Conservation (phyloP, 2,797 vertebrate genomes). For the Gymnocypris eckloni region DNA sequence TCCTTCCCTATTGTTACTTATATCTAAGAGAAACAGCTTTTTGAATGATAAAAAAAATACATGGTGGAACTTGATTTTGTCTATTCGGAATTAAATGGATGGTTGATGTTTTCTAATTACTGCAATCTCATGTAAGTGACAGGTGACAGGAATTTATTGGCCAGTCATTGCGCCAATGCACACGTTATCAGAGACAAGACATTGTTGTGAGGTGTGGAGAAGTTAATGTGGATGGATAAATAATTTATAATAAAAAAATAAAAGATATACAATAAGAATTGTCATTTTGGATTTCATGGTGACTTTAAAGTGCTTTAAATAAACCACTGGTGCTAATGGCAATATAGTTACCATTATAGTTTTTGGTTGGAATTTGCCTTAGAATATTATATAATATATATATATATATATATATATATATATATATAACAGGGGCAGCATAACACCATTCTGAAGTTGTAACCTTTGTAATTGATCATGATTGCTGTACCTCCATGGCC, state of each 20-base stretch:
- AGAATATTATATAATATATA: background rate
- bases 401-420: no score
- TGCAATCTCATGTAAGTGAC: background rate
- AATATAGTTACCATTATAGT: background rate
- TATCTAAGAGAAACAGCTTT: slow-evolving; percentile 2
- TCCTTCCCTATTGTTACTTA: background rate
- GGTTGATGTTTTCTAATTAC: background rate
- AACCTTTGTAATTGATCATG: background rate
- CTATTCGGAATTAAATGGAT: background rate
- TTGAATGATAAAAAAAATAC: background rate
- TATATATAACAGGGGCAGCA: background rate
- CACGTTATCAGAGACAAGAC: background rate
- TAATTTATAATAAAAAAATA: background rate
- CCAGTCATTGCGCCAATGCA: background rate
- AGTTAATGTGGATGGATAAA: background rate
- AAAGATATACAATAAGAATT: background rate
- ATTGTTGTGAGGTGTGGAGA: background rate
- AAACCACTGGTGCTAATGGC: background rate
- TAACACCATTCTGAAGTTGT: background rate
- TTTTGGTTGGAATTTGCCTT: background rate
- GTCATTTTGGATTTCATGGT: background rate
- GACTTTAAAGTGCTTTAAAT: background rate
- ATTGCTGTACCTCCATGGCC: slow-evolving; percentile 85
- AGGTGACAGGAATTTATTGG: background rate
- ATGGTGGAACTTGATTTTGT: no score